Evolutionary conservation across 2,113 vertebrate species (phyloP).

Genomic region (Nibea coibor): DNA sequence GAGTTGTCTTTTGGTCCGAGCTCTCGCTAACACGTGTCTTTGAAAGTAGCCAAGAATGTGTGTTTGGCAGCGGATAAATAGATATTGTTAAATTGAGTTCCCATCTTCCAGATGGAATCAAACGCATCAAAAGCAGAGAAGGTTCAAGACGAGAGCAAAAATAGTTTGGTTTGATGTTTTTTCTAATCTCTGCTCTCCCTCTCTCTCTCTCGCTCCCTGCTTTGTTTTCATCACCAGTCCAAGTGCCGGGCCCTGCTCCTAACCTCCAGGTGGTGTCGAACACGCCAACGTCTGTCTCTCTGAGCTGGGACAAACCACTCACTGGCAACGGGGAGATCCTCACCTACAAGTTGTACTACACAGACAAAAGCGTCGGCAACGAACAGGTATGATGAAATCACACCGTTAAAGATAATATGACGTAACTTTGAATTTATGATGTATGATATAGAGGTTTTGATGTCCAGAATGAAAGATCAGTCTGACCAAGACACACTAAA

Average conservation of each 20-base stretch:
- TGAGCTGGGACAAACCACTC: constrained; percentile 92
- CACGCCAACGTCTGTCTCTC: constrained; percentile 86
- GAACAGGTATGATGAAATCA: constrained; percentile 88
- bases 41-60: constrained; percentile 22
- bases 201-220: background rate
- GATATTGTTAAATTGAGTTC: background rate
- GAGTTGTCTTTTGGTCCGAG: constrained; percentile 1
- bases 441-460: background rate
- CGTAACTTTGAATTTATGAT: background rate
- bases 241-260: constrained; percentile 95
- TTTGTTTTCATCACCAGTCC: constrained; percentile 82
- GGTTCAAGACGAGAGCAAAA: constrained; percentile 1
- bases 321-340: constrained; percentile 95
- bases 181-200: constrained; percentile 10
- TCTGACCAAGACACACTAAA: no score
- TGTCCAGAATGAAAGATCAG: background rate
- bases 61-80: constrained; percentile 21
- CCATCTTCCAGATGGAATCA: background rate
- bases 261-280: constrained; percentile 88
- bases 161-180: constrained; percentile 1
- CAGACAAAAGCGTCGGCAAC: constrained; percentile 88
- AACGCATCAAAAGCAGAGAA: background rate
- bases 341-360: constrained; percentile 95
- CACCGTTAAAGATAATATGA: background rate
- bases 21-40: background rate